Evolutionary conservation across 2,888 invertebrate species (phyloP), one percentile per base, ranked within the genome.

Genomic region (Xiphydria camelus): DNA sequence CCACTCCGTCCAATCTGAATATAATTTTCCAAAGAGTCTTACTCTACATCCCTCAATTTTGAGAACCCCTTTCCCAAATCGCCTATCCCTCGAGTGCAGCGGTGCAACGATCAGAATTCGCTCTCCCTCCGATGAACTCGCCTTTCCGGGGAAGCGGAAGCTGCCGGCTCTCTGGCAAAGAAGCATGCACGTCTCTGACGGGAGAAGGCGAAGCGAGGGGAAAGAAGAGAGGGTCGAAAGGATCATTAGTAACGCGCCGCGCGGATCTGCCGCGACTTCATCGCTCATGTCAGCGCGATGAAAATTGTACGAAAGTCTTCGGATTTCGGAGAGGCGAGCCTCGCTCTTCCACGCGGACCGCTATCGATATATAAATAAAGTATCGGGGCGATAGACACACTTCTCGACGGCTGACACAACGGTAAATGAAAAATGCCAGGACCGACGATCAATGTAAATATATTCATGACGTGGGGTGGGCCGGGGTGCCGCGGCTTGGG

Each of bases 371-470:
- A 65, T 70, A 70, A 73, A 73, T 73, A 69, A 71, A 68, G 66
- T 62, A 66, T 64, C 45, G 45, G 49, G 38, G 49, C 34, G 47
- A 44, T 62, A 59, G 58, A 60, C 49, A 52, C 44, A 54, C 45
- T 52, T 51, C 52, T 47, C 49, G 57, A 52, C 56, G 62, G 55
- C 64, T 60, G 61, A 58, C 54, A 45, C 50, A 42, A 48, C 48
- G 23, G 35, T 41, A 43, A 41, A 64, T 66, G 66, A 64, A 67
- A 67, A 72, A 72, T 70, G 68, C 62, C 63, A 70, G 68, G 68
- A 68, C 66, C 63, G 65, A 61, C 73, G 70, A 74, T 74, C 73
- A 74, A 74, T 73, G 74, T 74, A 74, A 75, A 75, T 75, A 75
- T 75, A 75, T 75, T 75, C 75, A 75, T 75, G 74, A 74, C 68